phyloP scores from a whole-genome alignment of 2,888 invertebrate genomes.

The Andrena bicolor region DNA sequence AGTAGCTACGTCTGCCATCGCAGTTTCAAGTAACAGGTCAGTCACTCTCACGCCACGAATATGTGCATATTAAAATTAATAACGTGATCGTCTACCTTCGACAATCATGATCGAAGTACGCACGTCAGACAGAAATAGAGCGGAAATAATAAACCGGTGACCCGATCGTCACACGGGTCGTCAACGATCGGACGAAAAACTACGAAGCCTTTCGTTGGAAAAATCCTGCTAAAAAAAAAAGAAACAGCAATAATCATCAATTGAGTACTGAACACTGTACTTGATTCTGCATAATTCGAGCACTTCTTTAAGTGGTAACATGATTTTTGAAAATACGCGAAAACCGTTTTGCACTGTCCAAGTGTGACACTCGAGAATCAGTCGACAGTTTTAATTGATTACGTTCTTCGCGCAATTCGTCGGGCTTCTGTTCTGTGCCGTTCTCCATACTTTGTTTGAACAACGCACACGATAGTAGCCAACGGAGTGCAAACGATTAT shows the following conservation, averaged over 20 bases:
- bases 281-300: no score
- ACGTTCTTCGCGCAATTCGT: not conserved
- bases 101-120: constrained; percentile 21
- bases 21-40: constrained; percentile 20
- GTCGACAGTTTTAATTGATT: not conserved
- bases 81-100: constrained; percentile 17
- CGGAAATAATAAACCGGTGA: constrained; percentile 44
- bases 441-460: constrained; percentile 20
- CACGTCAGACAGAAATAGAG: constrained; percentile 36
- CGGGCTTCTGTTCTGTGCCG: not conserved
- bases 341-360: not conserved
- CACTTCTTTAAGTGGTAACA: not conserved
- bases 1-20: not conserved
- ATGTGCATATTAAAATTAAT: constrained; percentile 18
- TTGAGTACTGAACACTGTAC: no score
- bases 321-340: no score
- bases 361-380: not conserved
- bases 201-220: not conserved
- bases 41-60: constrained; percentile 32
- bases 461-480: constrained; percentile 10
- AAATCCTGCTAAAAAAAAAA: not conserved
- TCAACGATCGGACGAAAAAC: not conserved
- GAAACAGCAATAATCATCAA: no score
- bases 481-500: constrained; percentile 10
- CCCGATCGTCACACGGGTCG: constrained; percentile 15